Percentiles rank a stretch among this genome's conserved stretches.
Evolutionary conservation across 2,113 vertebrate species (phyloP).

Genomic region (Hippolais icterina): DNA sequence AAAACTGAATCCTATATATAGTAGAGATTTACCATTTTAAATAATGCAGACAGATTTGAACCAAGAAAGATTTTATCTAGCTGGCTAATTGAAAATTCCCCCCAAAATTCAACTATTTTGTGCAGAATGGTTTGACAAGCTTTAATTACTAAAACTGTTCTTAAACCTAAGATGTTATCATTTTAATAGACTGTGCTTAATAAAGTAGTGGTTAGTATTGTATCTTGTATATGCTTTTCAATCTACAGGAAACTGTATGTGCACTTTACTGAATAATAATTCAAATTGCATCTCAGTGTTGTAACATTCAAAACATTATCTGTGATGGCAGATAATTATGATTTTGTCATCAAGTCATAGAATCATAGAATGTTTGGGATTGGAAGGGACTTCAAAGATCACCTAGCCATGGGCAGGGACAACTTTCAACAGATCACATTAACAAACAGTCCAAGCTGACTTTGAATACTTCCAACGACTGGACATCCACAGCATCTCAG

Average conservation of each 20-base stretch:
- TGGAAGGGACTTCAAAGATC: neutral
- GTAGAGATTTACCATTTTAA: neutral
- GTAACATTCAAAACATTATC: neutral
- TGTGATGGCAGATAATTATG: neutral
- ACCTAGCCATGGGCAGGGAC: neutral
- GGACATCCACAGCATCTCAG: neutral
- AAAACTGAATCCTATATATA: neutral
- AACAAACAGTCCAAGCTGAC: neutral
- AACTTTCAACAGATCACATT: neutral
- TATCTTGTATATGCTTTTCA: neutral
- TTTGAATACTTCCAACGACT: rapidly evolving
- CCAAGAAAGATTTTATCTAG: neutral
- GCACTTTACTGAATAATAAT: neutral
- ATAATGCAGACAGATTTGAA: neutral
- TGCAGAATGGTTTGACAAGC: neutral
- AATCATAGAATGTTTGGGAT: neutral
- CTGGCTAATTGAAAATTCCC: neutral
- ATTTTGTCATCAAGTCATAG: neutral
- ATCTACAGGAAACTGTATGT: neutral
- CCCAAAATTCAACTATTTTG: neutral
- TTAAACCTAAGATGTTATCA: neutral
- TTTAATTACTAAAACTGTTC: neutral
- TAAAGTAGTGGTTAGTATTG: neutral
- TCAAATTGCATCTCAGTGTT: neutral
- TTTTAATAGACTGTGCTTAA: slow-evolving; percentile 7